A percentile compares a stretch with the other conserved stretches of the same genome.
Conservation (phyloP, 2,113 vertebrate genomes). For the Pseudorhombus dupliciocellatus region DNA sequence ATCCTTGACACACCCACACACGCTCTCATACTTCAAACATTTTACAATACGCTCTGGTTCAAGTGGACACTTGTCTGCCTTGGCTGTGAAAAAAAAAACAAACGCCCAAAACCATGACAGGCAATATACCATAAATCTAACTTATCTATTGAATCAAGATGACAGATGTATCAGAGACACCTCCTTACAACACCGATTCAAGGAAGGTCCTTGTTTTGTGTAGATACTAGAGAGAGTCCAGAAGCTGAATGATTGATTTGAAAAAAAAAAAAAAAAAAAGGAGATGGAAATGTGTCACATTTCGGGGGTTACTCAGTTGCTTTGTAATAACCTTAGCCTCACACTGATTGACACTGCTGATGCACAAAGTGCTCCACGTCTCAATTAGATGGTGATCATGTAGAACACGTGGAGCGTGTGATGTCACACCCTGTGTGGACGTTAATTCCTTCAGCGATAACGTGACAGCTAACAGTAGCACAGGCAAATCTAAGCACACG, state of each 20-base stretch:
- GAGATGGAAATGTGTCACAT: not conserved
- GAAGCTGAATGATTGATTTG: no score
- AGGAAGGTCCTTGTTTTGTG: no score
- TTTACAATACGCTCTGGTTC: not conserved
- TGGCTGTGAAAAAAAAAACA: not conserved
- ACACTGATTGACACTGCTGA: no score
- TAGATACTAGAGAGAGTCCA: no score
- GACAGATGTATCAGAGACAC: not conserved
- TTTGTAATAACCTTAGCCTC: not conserved
- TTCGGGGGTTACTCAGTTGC: not conserved
- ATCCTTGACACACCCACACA: not conserved
- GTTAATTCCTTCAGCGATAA: not conserved
- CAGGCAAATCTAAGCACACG: conserved; percentile 14
- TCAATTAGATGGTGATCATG: conserved; percentile 6
- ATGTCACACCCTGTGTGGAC: not conserved
- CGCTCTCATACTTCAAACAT: not conserved
- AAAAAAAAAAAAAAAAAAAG: no score
- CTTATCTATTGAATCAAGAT: not conserved
- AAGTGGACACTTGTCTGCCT: conserved; percentile 9
- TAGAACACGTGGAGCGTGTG: not conserved
- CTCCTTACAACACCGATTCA: not conserved
- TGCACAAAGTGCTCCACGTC: not conserved
- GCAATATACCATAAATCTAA: not conserved
- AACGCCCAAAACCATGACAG: not conserved
- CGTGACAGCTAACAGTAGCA: conserved; percentile 14